A percentile compares a stretch with the other conserved stretches of the same genome.
Evolutionary conservation across 2,113 vertebrate genomes (phyloP).

Genomic region (Panthera leo): DNA sequence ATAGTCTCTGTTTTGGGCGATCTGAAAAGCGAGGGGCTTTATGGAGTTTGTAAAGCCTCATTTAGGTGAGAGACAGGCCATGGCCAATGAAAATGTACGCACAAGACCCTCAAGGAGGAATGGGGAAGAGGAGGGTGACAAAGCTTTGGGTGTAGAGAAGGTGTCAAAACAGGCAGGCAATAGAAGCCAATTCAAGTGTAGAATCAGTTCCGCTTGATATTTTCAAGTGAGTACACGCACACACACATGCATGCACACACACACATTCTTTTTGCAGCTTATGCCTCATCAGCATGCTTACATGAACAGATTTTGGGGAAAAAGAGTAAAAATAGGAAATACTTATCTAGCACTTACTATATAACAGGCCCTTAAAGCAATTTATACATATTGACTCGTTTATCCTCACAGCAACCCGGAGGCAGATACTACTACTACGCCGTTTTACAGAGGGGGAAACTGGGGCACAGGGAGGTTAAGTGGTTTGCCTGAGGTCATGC

Average conservation of each 20-base stretch:
- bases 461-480: neutral
- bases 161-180: neutral
- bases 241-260: rapidly evolving
- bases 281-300: neutral
- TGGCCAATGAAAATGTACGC: neutral
- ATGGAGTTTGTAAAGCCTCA: neutral
- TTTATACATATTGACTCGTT: neutral
- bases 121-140: too few species aligned
- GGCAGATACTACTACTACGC: too few species aligned
- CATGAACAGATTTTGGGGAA: neutral
- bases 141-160: neutral
- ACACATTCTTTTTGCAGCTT: neutral
- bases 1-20: neutral
- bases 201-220: too few species aligned
- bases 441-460: neutral
- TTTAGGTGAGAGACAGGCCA: neutral
- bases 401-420: neutral
- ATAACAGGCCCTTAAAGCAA: neutral
- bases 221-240: rapidly evolving
- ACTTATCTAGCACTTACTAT: neutral
- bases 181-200: neutral
- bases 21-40: neutral
- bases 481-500: neutral
- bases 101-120: neutral
- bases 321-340: neutral